Evolutionary conservation across 1,140 invertebrate species (phyloP).

Genomic region (Drosophila lowei): DNA sequence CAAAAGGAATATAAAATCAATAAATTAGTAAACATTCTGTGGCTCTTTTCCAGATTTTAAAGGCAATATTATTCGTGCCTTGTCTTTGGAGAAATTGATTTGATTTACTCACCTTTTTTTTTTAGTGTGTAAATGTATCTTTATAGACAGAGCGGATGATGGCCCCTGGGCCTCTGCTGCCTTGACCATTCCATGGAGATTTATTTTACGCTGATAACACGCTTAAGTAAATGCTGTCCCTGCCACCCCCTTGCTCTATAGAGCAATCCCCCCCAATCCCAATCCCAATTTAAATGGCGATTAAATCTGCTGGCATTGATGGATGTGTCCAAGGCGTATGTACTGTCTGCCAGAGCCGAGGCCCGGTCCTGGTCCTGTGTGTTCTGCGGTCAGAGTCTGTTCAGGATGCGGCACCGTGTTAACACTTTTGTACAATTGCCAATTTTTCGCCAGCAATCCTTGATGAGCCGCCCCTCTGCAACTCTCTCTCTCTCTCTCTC

Average conservation of each 20-base stretch:
- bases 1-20: neutral
- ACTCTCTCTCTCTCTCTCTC: neutral
- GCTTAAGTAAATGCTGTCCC: constrained; percentile 76
- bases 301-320: constrained; percentile 82
- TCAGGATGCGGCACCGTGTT: constrained; percentile 76
- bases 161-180: constrained; percentile 5
- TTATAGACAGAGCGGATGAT: no score
- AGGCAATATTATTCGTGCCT: no score
- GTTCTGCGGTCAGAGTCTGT: constrained; percentile 70
- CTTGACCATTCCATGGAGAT: constrained; percentile 68
- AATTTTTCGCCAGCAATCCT: constrained; percentile 67
- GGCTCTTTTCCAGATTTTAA: no score
- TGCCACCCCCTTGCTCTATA: constrained; percentile 9
- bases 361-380: constrained; percentile 23
- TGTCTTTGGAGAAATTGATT: no score
- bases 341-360: constrained; percentile 8
- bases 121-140: no score
- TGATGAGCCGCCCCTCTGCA: constrained; percentile 55
- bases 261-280: constrained; percentile 25
- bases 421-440: constrained; percentile 82
- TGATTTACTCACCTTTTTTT: no score
- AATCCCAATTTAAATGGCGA: constrained; percentile 80
- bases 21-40: no score
- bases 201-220: constrained; percentile 81
- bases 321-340: constrained; percentile 75